These are phyloP conservation scores for Cylindroiulus punctatus DNA, from an alignment of 2,888 invertebrate species.

Conservation along the genomic window DNA sequence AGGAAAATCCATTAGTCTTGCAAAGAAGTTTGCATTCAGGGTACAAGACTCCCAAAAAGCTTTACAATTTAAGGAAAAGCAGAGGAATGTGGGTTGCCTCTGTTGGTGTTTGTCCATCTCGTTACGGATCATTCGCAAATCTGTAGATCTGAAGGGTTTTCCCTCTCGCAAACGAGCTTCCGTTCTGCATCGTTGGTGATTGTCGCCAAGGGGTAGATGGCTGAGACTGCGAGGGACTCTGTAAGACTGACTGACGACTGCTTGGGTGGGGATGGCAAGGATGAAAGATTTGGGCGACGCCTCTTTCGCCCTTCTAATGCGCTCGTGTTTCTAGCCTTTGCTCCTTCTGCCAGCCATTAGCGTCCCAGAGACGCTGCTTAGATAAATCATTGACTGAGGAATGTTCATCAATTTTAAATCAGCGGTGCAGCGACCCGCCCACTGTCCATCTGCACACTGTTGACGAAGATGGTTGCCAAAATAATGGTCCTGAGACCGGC, in stretches of 20 bases:
- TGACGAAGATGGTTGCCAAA: neutral
- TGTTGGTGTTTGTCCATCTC: neutral
- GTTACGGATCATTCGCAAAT: slow-evolving; percentile 1
- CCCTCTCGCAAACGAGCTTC: slow-evolving; percentile 4
- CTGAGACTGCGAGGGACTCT: neutral
- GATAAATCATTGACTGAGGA: slow-evolving; percentile 1
- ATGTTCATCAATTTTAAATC: slow-evolving; percentile 38
- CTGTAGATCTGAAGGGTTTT: neutral
- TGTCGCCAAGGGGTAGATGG: neutral
- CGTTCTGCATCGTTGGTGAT: slow-evolving; percentile 24
- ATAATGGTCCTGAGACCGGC: neutral
- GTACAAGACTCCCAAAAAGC: neutral
- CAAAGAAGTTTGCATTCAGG: no score
- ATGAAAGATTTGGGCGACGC: slow-evolving; percentile 9
- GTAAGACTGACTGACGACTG: slow-evolving; percentile 7
- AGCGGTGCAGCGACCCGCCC: neutral
- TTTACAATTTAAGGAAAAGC: neutral
- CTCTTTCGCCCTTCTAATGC: slow-evolving; percentile 27
- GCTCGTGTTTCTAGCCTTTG: slow-evolving; percentile 37
- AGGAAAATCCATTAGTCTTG: no score
- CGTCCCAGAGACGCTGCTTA: slow-evolving; percentile 1
- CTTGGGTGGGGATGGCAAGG: neutral
- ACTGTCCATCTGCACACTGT: slow-evolving; percentile 15
- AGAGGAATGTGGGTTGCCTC: neutral
- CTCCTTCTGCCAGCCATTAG: slow-evolving; percentile 34